These are phyloP conservation scores for Polypterus senegalus DNA, from an alignment of 2,113 vertebrate species.

Conservation along the genomic window DNA sequence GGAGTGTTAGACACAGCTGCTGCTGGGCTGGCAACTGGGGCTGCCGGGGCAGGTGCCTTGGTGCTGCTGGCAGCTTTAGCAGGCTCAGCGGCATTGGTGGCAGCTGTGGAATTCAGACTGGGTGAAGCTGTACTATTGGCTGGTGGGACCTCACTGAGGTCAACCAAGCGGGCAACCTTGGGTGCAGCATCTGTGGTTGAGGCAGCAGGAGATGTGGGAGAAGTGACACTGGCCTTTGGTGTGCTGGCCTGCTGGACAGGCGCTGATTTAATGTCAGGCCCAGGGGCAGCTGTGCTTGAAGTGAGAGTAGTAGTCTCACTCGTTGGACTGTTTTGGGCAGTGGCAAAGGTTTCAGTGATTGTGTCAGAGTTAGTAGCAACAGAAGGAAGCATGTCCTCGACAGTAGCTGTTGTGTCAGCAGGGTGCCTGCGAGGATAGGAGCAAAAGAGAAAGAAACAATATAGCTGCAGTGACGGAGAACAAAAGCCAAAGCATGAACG, in stretches of 20 bases:
- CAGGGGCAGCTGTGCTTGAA: slow-evolving; percentile 71
- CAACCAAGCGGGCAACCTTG: slow-evolving; percentile 72
- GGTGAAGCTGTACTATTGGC: slow-evolving; percentile 39
- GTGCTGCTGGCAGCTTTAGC: slow-evolving; percentile 38
- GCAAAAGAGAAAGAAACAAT: slow-evolving; percentile 62
- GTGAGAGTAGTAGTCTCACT: slow-evolving; percentile 92
- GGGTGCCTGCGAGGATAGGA: slow-evolving; percentile 80
- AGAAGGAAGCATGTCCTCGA: slow-evolving; percentile 90
- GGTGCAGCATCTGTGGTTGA: slow-evolving; percentile 40
- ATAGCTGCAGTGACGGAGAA: slow-evolving; percentile 10
- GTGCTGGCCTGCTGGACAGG: slow-evolving; percentile 42
- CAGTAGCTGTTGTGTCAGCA: slow-evolving; percentile 67
- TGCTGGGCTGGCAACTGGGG: slow-evolving; percentile 38
- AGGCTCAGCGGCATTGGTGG: slow-evolving; percentile 26
- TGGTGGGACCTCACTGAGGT: slow-evolving; percentile 62
- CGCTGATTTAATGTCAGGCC: slow-evolving; percentile 56
- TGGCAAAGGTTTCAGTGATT: slow-evolving; percentile 86
- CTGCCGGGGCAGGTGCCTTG: slow-evolving; percentile 33
- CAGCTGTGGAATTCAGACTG: slow-evolving; percentile 47
- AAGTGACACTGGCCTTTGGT: slow-evolving; percentile 39
- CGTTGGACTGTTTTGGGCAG: slow-evolving; percentile 87
- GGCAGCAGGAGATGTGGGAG: slow-evolving; percentile 39
- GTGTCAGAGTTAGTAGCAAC: slow-evolving; percentile 92
- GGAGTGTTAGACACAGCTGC: slow-evolving; percentile 18
- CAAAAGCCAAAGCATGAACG: slow-evolving; percentile 14